A percentile compares a stretch with the other conserved stretches of the same genome.
These are phyloP conservation scores for Craterocephalus amniculus DNA, from an alignment of 2,797 vertebrate species.

Conservation along the genomic window DNA sequence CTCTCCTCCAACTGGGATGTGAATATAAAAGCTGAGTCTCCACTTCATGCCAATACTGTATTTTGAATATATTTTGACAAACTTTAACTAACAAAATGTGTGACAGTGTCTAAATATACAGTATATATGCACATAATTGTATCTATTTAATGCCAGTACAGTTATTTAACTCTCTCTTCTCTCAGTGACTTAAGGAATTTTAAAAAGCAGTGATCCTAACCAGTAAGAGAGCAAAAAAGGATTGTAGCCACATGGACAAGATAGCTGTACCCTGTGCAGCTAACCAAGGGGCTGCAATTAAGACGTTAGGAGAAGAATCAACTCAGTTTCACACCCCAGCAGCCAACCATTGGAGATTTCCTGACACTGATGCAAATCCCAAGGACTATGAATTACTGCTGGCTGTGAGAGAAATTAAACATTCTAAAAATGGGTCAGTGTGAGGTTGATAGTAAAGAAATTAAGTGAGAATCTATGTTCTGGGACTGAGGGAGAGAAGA, in stretches of 20 bases:
- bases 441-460: constrained; percentile 34
- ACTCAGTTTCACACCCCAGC: constrained; percentile 47
- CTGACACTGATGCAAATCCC: constrained; percentile 70
- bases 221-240: background rate
- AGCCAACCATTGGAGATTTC: constrained; percentile 32
- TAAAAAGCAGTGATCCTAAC: constrained; percentile 29
- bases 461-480: constrained; percentile 55
- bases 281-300: constrained; percentile 43
- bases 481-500: constrained; percentile 35
- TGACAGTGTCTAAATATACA: no score
- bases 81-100: no score
- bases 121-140: no score
- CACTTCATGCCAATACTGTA: no score
- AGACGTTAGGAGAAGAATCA: constrained; percentile 44
- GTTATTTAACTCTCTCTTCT: constrained; percentile 24
- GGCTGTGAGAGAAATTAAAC: constrained; percentile 59
- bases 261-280: constrained; percentile 8
- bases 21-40: no score
- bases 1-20: no score
- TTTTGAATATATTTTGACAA: no score
- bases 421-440: constrained; percentile 52
- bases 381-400: constrained; percentile 57
- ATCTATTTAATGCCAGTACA: constrained; percentile 3
- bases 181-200: constrained; percentile 8
- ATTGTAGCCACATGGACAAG: constrained; percentile 21